Base-by-base conservation (phyloP, 2,113 vertebrate genomes). In the Anarrhichthys ocellatus region DNA sequence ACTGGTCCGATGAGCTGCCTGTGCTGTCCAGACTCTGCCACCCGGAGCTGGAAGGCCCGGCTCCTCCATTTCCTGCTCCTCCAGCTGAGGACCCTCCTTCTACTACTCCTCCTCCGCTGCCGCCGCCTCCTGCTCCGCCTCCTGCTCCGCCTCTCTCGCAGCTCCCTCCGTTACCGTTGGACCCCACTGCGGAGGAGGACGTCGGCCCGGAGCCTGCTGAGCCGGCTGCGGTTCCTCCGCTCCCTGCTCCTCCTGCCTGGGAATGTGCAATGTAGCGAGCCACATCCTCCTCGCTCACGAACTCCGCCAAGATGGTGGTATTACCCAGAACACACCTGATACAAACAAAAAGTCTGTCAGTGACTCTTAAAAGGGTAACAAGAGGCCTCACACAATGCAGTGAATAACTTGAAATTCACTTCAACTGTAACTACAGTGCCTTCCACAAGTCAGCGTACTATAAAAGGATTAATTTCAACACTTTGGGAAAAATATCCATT, bases 231-330 rank as follows among this genome's bases (percentile, higher is more conserved):
- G 62, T 73, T 62, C 89, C 92, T 56, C 87, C 87, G 44, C 85
- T 92, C 40, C 92, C 91, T 9, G 90, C 90, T 73, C 92, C 94
- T 89, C 93, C 95, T n/a, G 94, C 88, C 88, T 96, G 95, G 94
- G 95, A 96, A 97, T 99, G 98, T 95, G 97, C 96, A 96, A 99
- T 96, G 94, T 99, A 99, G 86, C 97, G 98, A 94, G 97, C 97
- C 85, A 99, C 98, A 87, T 99, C 98, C 86, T 99, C 98, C 80
- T 99, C 98, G 22, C 98, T 99, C 89, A 98, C 97, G 95, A 99
- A 99, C 96, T 99, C 98, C 62, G 98, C 98, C 95, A 99, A 94
- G 94, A 99, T 99, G 95, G 98, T 99, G 95, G 98, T 99, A 95
- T 99, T 99, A 92, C 98, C 98, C 96, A 99, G 96, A 95, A 99